Base-by-base conservation (phyloP, 2,113 vertebrate species). In the Gallinago jamesoni region DNA sequence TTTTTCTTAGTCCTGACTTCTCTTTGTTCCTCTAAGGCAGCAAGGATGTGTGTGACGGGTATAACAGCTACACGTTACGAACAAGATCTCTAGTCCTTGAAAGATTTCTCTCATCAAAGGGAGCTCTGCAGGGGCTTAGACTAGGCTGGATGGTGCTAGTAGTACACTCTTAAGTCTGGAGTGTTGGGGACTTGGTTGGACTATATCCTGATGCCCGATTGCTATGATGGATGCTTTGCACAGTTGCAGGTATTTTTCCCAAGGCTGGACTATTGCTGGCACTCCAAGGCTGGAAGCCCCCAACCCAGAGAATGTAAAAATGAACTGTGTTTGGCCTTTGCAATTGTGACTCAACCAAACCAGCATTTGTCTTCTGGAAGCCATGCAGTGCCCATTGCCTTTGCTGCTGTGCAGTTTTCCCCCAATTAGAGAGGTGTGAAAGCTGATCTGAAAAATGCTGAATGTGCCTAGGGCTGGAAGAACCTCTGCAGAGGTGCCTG, bases 41-140 rank as follows among this genome's bases (percentile, higher is more conserved):
- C 14, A 33, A 62, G 55, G 66, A 15, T n/a, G 30, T 35, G 37
- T 2, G 4, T 30, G 37, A 5, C 47, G 64, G 14, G 10, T 7
- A 3, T 19, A 5, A 20, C 47, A 59, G n/a, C 21, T 52, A 7
- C 0, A 0, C 20, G 21, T 21, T 53, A 53, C 45, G 64, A 77
- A n/a, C 14, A 4, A 6, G 23, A 27, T 39, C 41, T 74, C 22
- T 62, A 35, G 41, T 33, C 31, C n/a, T 35, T 74, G 12, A n/a
- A 10, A 15, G 31, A 68, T 41, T 22, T 47, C 10, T 77, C 5
- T 45, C 7, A 1, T 1, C 1, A 12, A 27, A 77, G 24, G 53
- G 28, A 62, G n/a, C 33, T 86, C 19, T 64, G 73, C 21, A 33
- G 15, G 67, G 74, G 12, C 69, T 45, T 23, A 37, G 43, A 10